Conservation (phyloP, 2,113 vertebrate species). For the Ciconia maguari region DNA sequence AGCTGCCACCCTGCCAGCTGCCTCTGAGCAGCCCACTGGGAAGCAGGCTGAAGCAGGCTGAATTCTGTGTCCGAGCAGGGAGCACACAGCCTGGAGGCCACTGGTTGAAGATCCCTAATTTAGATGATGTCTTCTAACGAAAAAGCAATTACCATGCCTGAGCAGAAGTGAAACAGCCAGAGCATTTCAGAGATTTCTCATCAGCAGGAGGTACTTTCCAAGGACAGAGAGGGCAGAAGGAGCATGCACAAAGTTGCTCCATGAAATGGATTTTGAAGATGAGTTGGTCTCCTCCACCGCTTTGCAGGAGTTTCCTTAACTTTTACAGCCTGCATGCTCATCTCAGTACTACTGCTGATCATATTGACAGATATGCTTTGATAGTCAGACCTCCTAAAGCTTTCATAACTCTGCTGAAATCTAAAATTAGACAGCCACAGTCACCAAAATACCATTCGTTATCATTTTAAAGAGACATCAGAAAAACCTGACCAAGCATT, state of each 20-base stretch:
- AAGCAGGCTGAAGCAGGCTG: not conserved
- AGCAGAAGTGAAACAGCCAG: not conserved
- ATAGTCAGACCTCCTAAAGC: slow-evolving; percentile 9
- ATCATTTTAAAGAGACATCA: not conserved
- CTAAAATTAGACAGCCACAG: slow-evolving; percentile 36
- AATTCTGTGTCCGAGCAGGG: rapidly evolving
- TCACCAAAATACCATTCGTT: not conserved
- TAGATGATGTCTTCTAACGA: not conserved
- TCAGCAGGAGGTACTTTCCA: not conserved
- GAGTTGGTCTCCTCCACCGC: rapidly evolving
- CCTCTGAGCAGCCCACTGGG: rapidly evolving
- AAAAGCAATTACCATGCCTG: not conserved
- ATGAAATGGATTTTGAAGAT: not conserved
- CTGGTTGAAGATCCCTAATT: not conserved
- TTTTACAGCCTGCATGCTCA: not conserved
- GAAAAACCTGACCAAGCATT: not conserved
- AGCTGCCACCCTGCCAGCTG: not conserved
- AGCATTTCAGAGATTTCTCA: not conserved
- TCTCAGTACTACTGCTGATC: not conserved
- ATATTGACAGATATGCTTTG: not conserved
- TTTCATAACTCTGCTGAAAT: slow-evolving; percentile 24
- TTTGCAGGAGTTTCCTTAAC: not conserved
- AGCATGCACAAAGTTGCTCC: not conserved
- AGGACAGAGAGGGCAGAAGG: not conserved
- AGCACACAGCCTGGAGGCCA: not conserved